Evolutionary conservation across 2,888 invertebrate genomes (phyloP).

Genomic region (Tribolium freemani): DNA sequence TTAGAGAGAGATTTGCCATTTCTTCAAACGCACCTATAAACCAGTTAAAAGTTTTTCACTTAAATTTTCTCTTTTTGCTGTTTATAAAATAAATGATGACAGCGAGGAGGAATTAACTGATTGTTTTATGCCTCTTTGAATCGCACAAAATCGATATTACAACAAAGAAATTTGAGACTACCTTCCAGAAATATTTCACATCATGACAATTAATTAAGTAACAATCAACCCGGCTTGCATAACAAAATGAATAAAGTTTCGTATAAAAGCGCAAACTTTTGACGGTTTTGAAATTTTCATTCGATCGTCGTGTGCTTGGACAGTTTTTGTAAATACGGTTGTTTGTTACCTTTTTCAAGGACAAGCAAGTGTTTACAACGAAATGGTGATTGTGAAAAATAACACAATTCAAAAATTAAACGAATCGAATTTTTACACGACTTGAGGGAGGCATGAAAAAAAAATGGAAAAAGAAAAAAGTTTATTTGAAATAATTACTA

Average conservation of each 20-base stretch:
- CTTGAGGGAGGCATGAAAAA: too few species aligned
- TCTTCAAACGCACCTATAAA: background rate
- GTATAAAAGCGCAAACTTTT: background rate
- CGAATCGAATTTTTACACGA: too few species aligned
- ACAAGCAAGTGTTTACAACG: background rate
- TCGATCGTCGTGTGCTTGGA: too few species aligned
- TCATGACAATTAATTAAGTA: conserved; percentile 3
- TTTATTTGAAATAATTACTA: too few species aligned
- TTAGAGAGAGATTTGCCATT: background rate
- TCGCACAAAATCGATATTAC: too few species aligned
- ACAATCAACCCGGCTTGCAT: background rate
- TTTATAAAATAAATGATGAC: background rate
- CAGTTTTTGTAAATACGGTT: background rate
- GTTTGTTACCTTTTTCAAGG: background rate
- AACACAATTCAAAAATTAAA: too few species aligned
- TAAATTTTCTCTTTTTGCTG: background rate
- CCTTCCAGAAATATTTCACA: background rate
- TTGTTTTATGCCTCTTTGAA: too few species aligned
- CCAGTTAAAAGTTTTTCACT: conserved; percentile 10
- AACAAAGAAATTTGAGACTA: background rate
- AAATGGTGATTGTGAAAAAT: too few species aligned
- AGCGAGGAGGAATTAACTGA: too few species aligned
- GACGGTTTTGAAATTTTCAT: background rate
- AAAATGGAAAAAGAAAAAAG: too few species aligned
- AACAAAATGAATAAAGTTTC: conserved; percentile 6